These are phyloP conservation scores for Ctenopoma multispine DNA, from an alignment of 2,797 vertebrate species.

Conservation along the genomic window DNA sequence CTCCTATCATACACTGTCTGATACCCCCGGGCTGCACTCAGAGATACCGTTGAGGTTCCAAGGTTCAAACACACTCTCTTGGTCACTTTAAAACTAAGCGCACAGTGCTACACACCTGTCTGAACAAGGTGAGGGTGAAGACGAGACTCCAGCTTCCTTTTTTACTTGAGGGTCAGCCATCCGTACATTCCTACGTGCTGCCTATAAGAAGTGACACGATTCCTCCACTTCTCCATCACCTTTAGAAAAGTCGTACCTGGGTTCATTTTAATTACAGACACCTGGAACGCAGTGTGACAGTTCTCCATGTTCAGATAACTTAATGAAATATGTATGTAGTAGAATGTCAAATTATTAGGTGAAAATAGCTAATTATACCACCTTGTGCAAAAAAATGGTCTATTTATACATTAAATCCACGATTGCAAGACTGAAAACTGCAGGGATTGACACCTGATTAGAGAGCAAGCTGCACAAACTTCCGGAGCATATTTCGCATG, in stretches of 20 bases:
- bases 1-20: slow-evolving; percentile 61
- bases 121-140: slow-evolving; percentile 15
- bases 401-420: slow-evolving; percentile 24
- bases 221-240: background rate
- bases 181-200: background rate
- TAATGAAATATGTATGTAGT: background rate
- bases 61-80: slow-evolving; percentile 44
- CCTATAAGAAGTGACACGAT: slow-evolving; percentile 1
- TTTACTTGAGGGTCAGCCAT: background rate
- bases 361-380: slow-evolving; percentile 25
- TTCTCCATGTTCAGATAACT: background rate
- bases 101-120: slow-evolving; percentile 20
- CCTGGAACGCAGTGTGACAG: background rate
- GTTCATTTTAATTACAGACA: background rate
- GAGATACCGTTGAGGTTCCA: slow-evolving; percentile 48
- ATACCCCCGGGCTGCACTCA: slow-evolving; percentile 59
- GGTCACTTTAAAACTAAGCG: slow-evolving; percentile 42
- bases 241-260: background rate
- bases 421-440: slow-evolving; percentile 22
- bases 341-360: slow-evolving; percentile 11
- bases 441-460: slow-evolving; percentile 32
- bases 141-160: slow-evolving; percentile 14
- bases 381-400: background rate
- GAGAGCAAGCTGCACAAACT: slow-evolving; percentile 32
- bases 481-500: slow-evolving; percentile 12